Evolutionary conservation across 2,113 vertebrate genomes (phyloP).

Genomic region (Amblyopsis rosae): DNA sequence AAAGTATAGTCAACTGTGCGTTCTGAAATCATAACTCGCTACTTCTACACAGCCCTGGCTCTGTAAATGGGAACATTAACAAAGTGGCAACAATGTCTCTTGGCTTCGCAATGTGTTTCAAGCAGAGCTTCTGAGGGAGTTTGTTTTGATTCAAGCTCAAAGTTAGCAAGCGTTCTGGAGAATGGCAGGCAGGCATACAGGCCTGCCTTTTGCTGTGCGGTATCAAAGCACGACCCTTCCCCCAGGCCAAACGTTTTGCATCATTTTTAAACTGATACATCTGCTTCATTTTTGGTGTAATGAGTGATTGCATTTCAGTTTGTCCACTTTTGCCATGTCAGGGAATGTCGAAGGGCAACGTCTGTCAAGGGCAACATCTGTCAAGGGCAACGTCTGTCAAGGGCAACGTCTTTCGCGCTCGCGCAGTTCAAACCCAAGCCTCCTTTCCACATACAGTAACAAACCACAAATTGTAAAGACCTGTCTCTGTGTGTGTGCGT

Average conservation of each 20-base stretch:
- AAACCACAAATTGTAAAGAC: constrained; percentile 15
- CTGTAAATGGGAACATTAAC: too few relatives aligned
- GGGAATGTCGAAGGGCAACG: constrained; percentile 13
- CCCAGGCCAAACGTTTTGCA: background rate
- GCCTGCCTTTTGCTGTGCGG: too few relatives aligned
- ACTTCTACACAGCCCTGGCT: too few relatives aligned
- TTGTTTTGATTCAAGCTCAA: too few relatives aligned
- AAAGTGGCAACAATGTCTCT: too few relatives aligned
- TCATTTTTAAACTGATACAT: background rate
- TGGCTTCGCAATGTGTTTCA: too few relatives aligned
- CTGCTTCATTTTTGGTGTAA: background rate
- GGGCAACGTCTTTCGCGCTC: constrained; percentile 1
- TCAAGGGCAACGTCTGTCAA: constrained; percentile 6
- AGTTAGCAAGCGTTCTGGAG: too few relatives aligned
- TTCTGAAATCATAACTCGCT: too few relatives aligned
- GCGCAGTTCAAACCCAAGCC: constrained; percentile 2
- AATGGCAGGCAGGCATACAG: too few relatives aligned
- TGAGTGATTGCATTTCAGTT: constrained; percentile 4
- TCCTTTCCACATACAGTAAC: background rate
- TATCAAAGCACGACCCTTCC: too few relatives aligned
- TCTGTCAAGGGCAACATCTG: constrained; percentile 8
- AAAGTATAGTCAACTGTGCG: too few relatives aligned
- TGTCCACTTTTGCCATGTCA: constrained; percentile 12
- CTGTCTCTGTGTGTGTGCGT: background rate
- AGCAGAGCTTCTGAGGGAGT: too few relatives aligned